Evolutionary conservation across 1,140 invertebrate genomes (phyloP), one percentile per base, ranked within the genome.

Genomic region (Dufourea novaeangliae): DNA sequence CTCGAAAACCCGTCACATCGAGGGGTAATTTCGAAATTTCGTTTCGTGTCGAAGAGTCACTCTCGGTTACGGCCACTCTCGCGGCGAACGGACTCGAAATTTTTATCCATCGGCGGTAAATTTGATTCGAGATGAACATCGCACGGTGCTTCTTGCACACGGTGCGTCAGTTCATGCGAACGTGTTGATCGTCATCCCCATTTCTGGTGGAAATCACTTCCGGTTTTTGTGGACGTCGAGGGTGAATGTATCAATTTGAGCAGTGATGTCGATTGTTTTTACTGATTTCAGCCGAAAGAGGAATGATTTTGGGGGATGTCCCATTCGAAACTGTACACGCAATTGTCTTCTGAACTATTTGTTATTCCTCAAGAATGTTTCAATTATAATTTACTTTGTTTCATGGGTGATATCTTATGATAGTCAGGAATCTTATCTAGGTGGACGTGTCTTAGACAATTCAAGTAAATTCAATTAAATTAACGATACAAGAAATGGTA

Each of bases 21-120:
- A 66, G 17, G n/a, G 8, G 27, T 17, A 57, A 32, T 56, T n/a
- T 50, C 17, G 46, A 67, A 41, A 67, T 67, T 75, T 75, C 63
- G 39, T 56, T 57, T 34, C n/a, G 46, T 64, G 52, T 57, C 59
- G 44, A 54, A 17, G 17, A 54, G 52, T 64, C 54, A 44, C 46
- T 54, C 34, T 27, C 20, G 34, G 17, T 1, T 32, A n/a, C 0
- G 3, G 14, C 41, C 29, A n/a, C 41, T 14, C 8, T 17, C n/a
- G 10, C 22, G 22, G 11, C 39, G 4, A 62, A 41, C 25, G 14
- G 1, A 37, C 46, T n/a, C 46, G 46, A 50, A 50, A 50, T n/a
- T 50, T 50, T 17, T 17, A n/a, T n/a, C 20, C 46, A 50, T n/a
- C 20, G 46, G 17, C 7, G n/a, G 8, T 50, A 50, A n/a, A n/a